These are phyloP conservation scores for Heteropelma amictum DNA, from an alignment of 2,888 invertebrate species.

Conservation along the genomic window DNA sequence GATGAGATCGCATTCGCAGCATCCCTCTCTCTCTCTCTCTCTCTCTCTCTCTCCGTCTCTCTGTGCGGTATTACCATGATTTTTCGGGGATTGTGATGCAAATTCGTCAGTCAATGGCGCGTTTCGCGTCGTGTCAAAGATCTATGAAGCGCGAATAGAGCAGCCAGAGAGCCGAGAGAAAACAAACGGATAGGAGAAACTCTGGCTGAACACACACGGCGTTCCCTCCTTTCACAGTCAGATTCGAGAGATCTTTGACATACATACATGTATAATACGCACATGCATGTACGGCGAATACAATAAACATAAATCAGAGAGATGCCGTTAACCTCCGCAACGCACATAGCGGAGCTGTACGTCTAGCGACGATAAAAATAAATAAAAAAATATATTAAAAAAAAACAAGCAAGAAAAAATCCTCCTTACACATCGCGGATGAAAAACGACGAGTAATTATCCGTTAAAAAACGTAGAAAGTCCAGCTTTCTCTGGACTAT, in stretches of 20 bases:
- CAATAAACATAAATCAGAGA: no score
- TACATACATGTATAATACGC: not conserved
- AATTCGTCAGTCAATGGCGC: constrained; percentile 57
- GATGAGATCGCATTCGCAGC: constrained; percentile 24
- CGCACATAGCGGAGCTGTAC: no score
- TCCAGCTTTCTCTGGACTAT: no score
- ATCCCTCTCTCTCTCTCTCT: constrained; percentile 15
- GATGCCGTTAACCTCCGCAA: no score
- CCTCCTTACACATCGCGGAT: no score
- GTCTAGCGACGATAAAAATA: no score
- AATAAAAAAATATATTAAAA: no score
- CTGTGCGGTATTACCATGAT: constrained; percentile 52
- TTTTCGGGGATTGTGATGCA: constrained; percentile 57
- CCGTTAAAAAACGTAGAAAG: no score
- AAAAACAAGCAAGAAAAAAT: no score
- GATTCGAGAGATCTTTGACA: constrained; percentile 10
- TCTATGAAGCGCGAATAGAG: constrained; percentile 56
- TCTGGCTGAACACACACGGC: constrained; percentile 8
- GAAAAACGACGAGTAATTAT: no score
- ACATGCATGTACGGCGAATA: no score
- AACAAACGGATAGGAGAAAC: constrained; percentile 10
- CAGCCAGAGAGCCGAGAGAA: constrained; percentile 24
- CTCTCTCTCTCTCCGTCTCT: constrained; percentile 29
- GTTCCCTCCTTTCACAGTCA: not conserved
- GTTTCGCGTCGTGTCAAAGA: constrained; percentile 48